Conservation (phyloP, 35 echinoderm and acorn worm species). For the Heliocidaris tuberculata region DNA sequence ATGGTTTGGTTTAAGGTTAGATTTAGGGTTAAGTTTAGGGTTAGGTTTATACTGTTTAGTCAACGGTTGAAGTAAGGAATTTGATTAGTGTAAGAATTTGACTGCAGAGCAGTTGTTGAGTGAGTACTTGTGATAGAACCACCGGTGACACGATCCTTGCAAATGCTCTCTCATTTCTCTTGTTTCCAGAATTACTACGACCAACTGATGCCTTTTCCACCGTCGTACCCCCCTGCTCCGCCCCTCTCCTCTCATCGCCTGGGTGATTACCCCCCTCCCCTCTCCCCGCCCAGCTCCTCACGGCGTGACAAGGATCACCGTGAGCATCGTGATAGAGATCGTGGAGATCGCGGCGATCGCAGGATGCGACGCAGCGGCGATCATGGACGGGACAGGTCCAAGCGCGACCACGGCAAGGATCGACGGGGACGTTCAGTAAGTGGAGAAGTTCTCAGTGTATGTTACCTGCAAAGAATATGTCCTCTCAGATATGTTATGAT, state of each 20-base stretch:
- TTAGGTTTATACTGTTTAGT: too few relatives aligned
- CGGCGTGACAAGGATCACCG: constrained; percentile 23
- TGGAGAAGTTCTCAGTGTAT: background rate
- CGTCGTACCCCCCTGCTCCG: background rate
- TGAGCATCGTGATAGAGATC: constrained; percentile 4
- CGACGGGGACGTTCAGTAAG: background rate
- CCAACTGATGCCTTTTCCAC: constrained; percentile 41
- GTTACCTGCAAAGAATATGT: too few relatives aligned
- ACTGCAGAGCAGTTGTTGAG: too few relatives aligned
- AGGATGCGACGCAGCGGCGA: background rate
- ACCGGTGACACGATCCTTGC: too few relatives aligned
- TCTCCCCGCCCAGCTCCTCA: background rate
- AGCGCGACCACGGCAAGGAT: background rate
- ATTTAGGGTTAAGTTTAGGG: too few relatives aligned
- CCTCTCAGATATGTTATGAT: too few relatives aligned
- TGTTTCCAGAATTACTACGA: constrained; percentile 43
- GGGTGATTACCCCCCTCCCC: constrained; percentile 53
- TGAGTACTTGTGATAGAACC: too few relatives aligned
- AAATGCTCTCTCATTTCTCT: background rate
- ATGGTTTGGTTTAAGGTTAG: too few relatives aligned
- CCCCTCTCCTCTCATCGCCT: constrained; percentile 35
- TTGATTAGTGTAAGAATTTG: too few relatives aligned
- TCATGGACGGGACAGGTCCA: background rate
- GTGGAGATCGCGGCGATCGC: background rate
- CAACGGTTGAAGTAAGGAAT: too few relatives aligned